A percentile compares a stretch with the other conserved stretches of the same genome.
Evolutionary conservation across 2,113 vertebrate genomes (phyloP).

Genomic region (Vicugna pacos): DNA sequence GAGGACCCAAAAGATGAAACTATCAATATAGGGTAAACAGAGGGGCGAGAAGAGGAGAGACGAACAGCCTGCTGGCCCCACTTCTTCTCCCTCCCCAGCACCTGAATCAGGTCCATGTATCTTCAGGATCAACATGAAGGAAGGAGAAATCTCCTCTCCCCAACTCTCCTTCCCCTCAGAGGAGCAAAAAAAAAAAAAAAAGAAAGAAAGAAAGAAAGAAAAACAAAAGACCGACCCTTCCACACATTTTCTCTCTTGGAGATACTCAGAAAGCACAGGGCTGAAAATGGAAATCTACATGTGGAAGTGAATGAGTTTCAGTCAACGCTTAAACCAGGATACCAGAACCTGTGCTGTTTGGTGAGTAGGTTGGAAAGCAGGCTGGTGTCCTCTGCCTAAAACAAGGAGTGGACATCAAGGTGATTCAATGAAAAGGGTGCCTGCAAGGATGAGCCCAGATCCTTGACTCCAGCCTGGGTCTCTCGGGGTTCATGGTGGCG

Average conservation of each 20-base stretch:
- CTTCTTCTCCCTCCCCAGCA: neutral
- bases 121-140: neutral
- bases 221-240: neutral
- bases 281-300: neutral
- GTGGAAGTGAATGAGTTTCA: fast-evolving
- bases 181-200: neutral
- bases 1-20: neutral
- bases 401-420: neutral
- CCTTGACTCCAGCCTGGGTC: neutral
- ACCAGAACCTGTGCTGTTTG: neutral
- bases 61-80: fast-evolving
- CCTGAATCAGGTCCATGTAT: neutral
- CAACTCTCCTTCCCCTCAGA: neutral
- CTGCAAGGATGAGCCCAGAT: neutral
- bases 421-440: neutral
- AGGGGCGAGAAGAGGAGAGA: neutral
- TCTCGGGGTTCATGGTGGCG: neutral
- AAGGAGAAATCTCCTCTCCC: neutral
- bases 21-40: too few species aligned
- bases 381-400: neutral
- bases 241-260: neutral
- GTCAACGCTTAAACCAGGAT: neutral
- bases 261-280: neutral
- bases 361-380: neutral
- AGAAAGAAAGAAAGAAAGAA: too few species aligned